Conservation (phyloP, 2,113 vertebrate genomes). For the Brachyhypopomus gauderio region DNA sequence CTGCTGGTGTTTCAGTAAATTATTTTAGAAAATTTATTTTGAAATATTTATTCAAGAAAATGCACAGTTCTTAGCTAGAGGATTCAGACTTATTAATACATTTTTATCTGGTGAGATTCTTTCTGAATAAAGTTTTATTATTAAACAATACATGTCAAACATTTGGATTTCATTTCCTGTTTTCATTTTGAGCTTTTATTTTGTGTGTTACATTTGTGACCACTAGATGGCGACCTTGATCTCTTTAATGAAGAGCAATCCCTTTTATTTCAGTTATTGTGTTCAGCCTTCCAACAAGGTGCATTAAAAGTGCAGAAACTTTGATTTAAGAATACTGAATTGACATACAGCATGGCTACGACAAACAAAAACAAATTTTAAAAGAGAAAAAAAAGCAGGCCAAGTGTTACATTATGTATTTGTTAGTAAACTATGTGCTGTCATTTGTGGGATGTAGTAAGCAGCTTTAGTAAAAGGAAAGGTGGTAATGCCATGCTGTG, state of each 20-base stretch:
- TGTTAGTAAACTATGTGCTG: not conserved
- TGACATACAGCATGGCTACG: not conserved
- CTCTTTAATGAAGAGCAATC: not conserved
- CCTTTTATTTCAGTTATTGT: not conserved
- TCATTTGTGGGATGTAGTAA: not conserved
- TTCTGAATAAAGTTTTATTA: too few relatives aligned
- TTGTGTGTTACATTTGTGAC: not conserved
- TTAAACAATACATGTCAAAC: too few relatives aligned
- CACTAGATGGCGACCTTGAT: constrained; percentile 50
- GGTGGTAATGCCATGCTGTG: not conserved
- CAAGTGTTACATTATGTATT: not conserved
- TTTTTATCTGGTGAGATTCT: too few relatives aligned
- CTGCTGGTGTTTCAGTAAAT: too few relatives aligned
- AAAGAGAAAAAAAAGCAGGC: not conserved
- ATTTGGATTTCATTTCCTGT: not conserved
- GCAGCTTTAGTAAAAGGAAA: not conserved
- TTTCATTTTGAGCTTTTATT: not conserved
- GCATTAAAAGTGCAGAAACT: not conserved
- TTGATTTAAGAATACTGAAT: not conserved
- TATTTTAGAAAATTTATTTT: too few relatives aligned
- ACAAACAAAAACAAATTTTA: too few relatives aligned
- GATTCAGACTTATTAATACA: too few relatives aligned
- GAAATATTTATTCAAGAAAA: too few relatives aligned
- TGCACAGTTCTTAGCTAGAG: too few relatives aligned
- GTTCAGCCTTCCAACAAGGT: not conserved